phyloP scores from a whole-genome alignment of 2,797 vertebrate species.

The Chelon labrosus region DNA sequence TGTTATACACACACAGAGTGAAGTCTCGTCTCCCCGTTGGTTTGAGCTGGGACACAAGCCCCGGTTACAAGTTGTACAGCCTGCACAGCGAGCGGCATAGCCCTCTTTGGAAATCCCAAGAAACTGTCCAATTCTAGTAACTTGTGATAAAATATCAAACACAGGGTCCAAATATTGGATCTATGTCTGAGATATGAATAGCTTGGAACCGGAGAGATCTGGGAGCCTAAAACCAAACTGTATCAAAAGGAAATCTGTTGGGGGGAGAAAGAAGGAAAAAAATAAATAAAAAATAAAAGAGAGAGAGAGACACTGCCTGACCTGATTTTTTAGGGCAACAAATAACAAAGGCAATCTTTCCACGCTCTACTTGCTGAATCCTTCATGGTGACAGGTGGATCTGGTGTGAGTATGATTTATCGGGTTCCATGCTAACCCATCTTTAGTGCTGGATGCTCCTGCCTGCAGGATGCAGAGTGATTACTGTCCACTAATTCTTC shows the following conservation, averaged over 20 bases:
- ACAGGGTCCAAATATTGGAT: slow-evolving; percentile 23
- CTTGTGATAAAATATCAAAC: slow-evolving; percentile 40
- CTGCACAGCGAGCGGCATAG: slow-evolving; percentile 16
- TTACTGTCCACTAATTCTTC: slow-evolving; percentile 82
- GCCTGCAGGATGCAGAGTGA: slow-evolving; percentile 79
- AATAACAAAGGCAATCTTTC: slow-evolving; percentile 71
- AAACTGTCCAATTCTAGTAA: slow-evolving; percentile 12
- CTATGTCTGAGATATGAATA: slow-evolving; percentile 18
- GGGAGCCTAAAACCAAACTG: slow-evolving; percentile 19
- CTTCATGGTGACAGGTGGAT: slow-evolving; percentile 71
- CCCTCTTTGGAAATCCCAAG: slow-evolving; percentile 26
- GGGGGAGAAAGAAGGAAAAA: neutral
- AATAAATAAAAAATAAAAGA: slow-evolving; percentile 1
- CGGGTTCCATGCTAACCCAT: slow-evolving; percentile 48
- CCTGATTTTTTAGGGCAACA: slow-evolving; percentile 63
- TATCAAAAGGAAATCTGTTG: slow-evolving; percentile 9
- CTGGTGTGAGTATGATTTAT: slow-evolving; percentile 71
- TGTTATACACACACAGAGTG: slow-evolving; percentile 11
- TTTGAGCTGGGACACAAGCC: slow-evolving; percentile 41
- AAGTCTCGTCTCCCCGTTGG: slow-evolving; percentile 32
- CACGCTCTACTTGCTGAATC: slow-evolving; percentile 70
- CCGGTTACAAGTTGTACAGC: slow-evolving; percentile 33
- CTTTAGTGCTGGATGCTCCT: slow-evolving; percentile 74
- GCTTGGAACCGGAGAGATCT: slow-evolving; percentile 20
- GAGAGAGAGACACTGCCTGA: slow-evolving; percentile 24